phyloP scores from a whole-genome alignment of 2,797 vertebrate genomes.

The Crypturellus tataupa region DNA sequence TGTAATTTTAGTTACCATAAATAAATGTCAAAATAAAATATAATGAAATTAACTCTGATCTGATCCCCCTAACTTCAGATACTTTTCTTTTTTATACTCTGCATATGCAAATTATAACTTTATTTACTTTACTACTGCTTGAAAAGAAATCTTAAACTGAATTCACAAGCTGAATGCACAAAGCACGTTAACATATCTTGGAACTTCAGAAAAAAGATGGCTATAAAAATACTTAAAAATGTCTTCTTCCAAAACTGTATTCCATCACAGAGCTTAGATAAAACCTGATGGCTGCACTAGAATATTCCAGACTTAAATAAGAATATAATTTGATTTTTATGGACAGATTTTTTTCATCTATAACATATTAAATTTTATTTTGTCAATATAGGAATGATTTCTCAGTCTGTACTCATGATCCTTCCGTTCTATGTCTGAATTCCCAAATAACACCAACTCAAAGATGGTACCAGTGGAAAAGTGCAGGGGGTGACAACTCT shows the following conservation, averaged over 20 bases:
- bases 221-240: background rate
- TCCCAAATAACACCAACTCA: background rate
- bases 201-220: background rate
- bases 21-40: background rate
- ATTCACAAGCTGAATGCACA: background rate
- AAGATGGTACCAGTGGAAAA: background rate
- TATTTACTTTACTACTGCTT: background rate
- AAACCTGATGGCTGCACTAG: background rate
- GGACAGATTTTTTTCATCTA: background rate
- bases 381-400: background rate
- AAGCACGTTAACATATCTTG: background rate
- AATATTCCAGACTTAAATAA: background rate
- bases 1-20: background rate
- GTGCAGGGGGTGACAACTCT: rapidly evolving
- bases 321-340: background rate
- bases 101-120: background rate
- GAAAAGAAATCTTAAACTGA: background rate
- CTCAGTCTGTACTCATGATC: background rate
- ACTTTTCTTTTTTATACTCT: background rate
- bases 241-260: background rate
- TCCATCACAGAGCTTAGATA: background rate
- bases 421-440: background rate
- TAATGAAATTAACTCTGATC: background rate
- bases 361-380: rapidly evolving
- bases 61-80: background rate